These are phyloP conservation scores for Podargus strigoides DNA, from an alignment of 2,797 vertebrate genomes.

Conservation along the genomic window DNA sequence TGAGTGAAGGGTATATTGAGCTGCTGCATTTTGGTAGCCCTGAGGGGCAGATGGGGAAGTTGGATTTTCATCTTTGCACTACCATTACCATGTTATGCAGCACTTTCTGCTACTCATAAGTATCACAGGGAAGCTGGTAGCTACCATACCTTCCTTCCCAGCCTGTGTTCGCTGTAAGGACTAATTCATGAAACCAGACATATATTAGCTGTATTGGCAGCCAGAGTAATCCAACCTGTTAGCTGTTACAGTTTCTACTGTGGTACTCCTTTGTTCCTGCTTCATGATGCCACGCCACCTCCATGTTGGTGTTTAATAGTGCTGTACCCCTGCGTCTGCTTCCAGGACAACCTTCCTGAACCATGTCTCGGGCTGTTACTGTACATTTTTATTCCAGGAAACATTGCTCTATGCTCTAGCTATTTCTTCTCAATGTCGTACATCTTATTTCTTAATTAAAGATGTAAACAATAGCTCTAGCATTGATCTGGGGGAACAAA, in stretches of 20 bases:
- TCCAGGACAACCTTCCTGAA: neutral
- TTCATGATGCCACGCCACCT: neutral
- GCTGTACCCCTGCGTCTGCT: neutral
- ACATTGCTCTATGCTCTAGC: rapidly evolving
- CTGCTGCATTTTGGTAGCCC: neutral
- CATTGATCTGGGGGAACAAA: neutral
- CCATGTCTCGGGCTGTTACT: neutral
- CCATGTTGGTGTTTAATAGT: rapidly evolving
- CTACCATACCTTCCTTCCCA: neutral
- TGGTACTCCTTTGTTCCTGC: neutral
- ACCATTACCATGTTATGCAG: neutral
- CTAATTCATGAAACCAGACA: neutral
- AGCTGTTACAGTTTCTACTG: neutral
- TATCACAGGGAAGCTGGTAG: neutral
- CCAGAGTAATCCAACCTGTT: neutral
- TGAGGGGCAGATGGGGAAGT: neutral
- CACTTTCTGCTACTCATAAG: neutral
- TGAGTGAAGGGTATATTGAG: neutral
- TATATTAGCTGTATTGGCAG: neutral
- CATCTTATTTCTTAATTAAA: neutral
- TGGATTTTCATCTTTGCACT: neutral
- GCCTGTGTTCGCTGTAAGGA: neutral
- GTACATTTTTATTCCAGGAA: neutral
- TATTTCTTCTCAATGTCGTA: neutral
- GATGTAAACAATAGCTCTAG: neutral